Evolutionary conservation across 2,888 invertebrate genomes (phyloP), one percentile per base, ranked within the genome.

Genomic region (Esperia sulphurella): DNA sequence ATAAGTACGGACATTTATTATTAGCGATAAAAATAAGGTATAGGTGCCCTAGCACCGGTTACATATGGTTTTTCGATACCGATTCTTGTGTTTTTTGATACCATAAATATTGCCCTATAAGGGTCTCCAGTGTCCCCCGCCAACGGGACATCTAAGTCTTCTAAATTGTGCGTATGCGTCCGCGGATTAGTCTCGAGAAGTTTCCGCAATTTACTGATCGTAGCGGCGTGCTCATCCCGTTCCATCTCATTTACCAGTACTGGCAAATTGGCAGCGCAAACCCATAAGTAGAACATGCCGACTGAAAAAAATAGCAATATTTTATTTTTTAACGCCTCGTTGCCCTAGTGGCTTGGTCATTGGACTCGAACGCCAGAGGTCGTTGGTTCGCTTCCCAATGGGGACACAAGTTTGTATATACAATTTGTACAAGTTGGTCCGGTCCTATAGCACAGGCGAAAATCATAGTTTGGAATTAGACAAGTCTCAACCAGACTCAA

Each of bases 201-300:
- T 45, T 71, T 66, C 46, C 75, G 71, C 21, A 87, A 58, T 53
- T 74, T 83, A 8, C 61, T 66, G 28, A 89, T 80, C 8, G 78
- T 78, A 0, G 70, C 73, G n/a, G 67, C 64, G 49, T 87, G 83
- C 51, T 86, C 79, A 44, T 86, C 84, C 1, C 68, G 71, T 49
- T 86, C 77, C 64, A 80, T 83, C 55, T 87, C 87, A 49, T 79
- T 87, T 53, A 87, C 78, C 3, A 89, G 62, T 50, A 86, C 66
- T 0, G 88, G 89, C 29, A 89, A 64, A 60, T 79, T 86, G 1
- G 79, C 75, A 8, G 80, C 75, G 59, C 89, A 89, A 40, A 87
- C 61, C 89, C 87, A 88, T 41, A 88, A 57, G 54, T 89, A 89
- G 57, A 82, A 85, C 79, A 83, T 77, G 10, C 83, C 87, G 75